Percentiles rank a stretch among this genome's conserved stretches.
phyloP scores from a whole-genome alignment of 2,888 invertebrate genomes.

The Opisthograptis luteolata region DNA sequence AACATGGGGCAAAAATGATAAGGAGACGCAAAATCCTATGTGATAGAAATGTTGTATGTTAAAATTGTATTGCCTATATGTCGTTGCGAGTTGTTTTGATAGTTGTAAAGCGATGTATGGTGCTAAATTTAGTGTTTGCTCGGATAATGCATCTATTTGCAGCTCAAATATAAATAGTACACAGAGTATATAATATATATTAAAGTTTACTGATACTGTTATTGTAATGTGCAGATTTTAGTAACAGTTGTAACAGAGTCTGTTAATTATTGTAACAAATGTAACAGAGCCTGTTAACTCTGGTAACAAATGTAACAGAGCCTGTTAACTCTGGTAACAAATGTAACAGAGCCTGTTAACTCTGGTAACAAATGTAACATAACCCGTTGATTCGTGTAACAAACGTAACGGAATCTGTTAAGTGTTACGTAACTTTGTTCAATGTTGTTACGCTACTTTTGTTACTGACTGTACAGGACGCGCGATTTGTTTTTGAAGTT shows the following conservation, averaged over 20 bases:
- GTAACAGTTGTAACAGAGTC: slow-evolving; percentile 15
- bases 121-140: slow-evolving; percentile 40
- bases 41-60: slow-evolving; percentile 9
- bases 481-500: slow-evolving; percentile 15
- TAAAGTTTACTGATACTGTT: slow-evolving; percentile 28
- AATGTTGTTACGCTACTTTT: slow-evolving; percentile 16
- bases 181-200: slow-evolving; percentile 34
- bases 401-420: no score
- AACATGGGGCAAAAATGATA: slow-evolving; percentile 10
- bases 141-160: slow-evolving; percentile 38
- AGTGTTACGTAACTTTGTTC: slow-evolving; percentile 12
- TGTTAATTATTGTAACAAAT: no score
- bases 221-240: slow-evolving; percentile 25
- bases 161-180: slow-evolving; percentile 39
- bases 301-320: slow-evolving; percentile 7
- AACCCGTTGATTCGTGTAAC: no score
- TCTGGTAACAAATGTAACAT: slow-evolving; percentile 10
- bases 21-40: slow-evolving; percentile 26
- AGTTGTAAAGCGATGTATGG: slow-evolving; percentile 29
- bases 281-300: slow-evolving; percentile 5
- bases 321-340: no score
- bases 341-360: slow-evolving; percentile 3
- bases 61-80: slow-evolving; percentile 10
- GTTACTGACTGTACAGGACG: slow-evolving; percentile 23
- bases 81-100: slow-evolving; percentile 16